These are phyloP conservation scores for Athene cunicularia DNA, from an alignment of 2,113 vertebrate genomes.

Conservation along the genomic window DNA sequence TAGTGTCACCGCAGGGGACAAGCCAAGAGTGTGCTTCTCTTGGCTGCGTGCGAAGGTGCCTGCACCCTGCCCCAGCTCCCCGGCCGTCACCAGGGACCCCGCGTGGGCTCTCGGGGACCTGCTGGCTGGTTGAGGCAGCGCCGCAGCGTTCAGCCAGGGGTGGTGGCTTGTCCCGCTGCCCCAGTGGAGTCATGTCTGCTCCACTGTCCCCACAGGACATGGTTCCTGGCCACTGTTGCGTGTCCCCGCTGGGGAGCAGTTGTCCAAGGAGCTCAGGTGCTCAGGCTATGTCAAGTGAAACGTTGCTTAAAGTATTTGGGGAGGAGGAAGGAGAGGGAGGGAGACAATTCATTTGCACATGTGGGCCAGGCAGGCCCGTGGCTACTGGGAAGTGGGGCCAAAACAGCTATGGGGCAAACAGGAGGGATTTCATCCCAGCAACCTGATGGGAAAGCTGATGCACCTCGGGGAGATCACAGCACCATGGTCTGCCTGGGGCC, in stretches of 20 bases:
- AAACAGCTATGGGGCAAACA: neutral
- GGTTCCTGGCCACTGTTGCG: accelerated
- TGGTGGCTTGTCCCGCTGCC: neutral
- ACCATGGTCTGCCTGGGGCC: neutral
- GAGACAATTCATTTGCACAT: neutral
- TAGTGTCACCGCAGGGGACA: neutral
- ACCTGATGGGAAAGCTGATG: neutral
- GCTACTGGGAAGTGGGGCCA: neutral
- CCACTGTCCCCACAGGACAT: accelerated
- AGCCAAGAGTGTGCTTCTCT: neutral
- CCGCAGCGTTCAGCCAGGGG: accelerated
- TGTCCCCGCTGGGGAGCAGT: neutral
- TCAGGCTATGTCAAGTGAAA: neutral
- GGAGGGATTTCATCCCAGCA: neutral
- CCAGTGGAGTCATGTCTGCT: accelerated
- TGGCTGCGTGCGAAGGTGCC: neutral
- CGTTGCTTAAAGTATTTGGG: neutral
- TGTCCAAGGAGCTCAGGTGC: neutral
- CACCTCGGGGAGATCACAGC: neutral
- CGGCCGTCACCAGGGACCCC: too few relatives aligned
- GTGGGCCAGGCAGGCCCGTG: accelerated
- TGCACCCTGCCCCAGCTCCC: accelerated
- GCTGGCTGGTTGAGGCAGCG: neutral
- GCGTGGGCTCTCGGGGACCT: accelerated
- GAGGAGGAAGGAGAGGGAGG: neutral